Evolutionary conservation across 2,797 vertebrate genomes (phyloP).

Genomic region (Peromyscus aztecus): DNA sequence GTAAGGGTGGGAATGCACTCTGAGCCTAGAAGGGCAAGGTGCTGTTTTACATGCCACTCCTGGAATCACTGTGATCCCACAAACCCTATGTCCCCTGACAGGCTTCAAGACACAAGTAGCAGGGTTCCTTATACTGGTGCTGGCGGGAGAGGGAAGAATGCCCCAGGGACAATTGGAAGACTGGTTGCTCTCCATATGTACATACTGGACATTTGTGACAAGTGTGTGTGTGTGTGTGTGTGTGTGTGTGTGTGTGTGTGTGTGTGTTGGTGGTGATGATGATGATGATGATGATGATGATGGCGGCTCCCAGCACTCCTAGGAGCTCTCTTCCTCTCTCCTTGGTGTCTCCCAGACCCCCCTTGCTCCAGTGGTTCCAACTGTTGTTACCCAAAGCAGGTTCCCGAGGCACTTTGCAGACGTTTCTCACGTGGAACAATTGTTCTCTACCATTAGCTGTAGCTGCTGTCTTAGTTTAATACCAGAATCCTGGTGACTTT

Average conservation of each 20-base stretch:
- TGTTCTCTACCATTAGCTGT: neutral
- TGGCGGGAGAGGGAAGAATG: neutral
- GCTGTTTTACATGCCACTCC: neutral
- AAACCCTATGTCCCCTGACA: neutral
- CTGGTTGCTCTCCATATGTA: neutral
- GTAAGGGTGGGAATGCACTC: neutral
- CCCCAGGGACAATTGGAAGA: neutral
- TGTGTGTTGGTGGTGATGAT: no score
- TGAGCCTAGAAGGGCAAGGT: neutral
- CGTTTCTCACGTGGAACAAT: neutral
- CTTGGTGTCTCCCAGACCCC: no score
- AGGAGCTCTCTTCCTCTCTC: no score
- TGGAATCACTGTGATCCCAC: no score
- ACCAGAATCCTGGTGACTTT: neutral
- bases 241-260: neutral
- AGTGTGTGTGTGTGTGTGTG: neutral
- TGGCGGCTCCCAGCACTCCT: no score
- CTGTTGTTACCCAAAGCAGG: neutral
- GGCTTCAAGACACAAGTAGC: neutral
- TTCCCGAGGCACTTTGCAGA: neutral
- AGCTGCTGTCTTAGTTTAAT: neutral
- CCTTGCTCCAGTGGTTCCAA: neutral
- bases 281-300: no score
- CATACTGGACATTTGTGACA: neutral
- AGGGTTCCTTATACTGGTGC: neutral